Evolutionary conservation across 2,888 invertebrate genomes (phyloP).

Genomic region (Noctua fimbriata): DNA sequence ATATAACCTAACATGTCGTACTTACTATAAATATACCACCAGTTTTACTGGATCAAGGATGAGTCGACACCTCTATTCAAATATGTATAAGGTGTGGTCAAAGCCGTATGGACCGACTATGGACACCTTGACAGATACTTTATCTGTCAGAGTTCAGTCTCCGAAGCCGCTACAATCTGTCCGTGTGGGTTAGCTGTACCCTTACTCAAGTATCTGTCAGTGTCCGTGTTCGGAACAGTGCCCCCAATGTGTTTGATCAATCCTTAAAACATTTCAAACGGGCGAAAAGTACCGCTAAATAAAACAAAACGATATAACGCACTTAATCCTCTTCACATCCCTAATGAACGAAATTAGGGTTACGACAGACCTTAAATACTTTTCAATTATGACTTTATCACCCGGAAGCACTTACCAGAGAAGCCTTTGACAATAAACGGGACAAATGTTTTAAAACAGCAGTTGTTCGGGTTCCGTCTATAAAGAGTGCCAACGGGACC

Average conservation of each 20-base stretch:
- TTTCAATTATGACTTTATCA: conserved; percentile 67
- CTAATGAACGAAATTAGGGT: conserved; percentile 66
- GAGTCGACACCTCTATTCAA: not conserved
- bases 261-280: not conserved
- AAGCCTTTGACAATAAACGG: conserved; percentile 42
- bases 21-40: too few species aligned
- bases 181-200: not conserved
- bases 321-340: conserved; percentile 55
- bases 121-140: not conserved
- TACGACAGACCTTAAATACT: conserved; percentile 61
- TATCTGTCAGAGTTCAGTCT: not conserved
- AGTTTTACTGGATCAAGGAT: too few species aligned
- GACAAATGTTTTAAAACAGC: conserved; percentile 32
- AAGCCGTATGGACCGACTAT: not conserved
- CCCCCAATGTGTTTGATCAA: not conserved
- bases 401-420: conserved; percentile 47
- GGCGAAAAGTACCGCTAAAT: not conserved
- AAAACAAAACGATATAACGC: conserved; percentile 37
- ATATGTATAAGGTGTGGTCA: not conserved
- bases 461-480: conserved; percentile 16
- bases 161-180: not conserved
- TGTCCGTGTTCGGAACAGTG: not conserved
- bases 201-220: not conserved
- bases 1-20: not conserved
- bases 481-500: not conserved